Evolutionary conservation across 2,888 invertebrate species (phyloP).

Genomic region (Polyommatus icarus): DNA sequence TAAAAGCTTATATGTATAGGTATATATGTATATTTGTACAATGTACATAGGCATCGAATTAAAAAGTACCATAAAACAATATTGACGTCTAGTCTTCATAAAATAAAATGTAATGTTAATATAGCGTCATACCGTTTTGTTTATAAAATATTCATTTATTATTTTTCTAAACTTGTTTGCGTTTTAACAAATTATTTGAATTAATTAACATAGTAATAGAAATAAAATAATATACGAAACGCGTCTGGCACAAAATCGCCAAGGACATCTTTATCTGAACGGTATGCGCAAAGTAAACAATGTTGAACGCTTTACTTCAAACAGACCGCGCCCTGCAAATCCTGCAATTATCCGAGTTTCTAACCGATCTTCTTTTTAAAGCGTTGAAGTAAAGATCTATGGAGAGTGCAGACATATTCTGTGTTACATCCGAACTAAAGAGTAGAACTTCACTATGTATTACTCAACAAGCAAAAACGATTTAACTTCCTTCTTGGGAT

Average conservation of each 20-base stretch:
- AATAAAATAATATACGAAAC: conserved; percentile 56
- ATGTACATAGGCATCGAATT: not conserved
- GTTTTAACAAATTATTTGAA: conserved; percentile 20
- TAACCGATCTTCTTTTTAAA: not conserved
- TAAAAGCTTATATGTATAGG: too few relatives aligned
- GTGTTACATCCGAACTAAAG: not conserved
- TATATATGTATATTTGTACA: too few relatives aligned
- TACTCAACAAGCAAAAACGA: not conserved
- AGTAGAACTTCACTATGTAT: not conserved
- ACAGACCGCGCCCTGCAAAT: conserved; percentile 55
- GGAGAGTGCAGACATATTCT: not conserved
- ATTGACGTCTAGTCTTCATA: not conserved
- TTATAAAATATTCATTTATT: not conserved
- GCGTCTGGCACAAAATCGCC: conserved; percentile 67
- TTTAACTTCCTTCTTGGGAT: not conserved
- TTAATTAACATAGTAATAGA: conserved; percentile 51
- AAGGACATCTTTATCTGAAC: conserved; percentile 77
- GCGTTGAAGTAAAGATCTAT: not conserved
- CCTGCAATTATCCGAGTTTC: conserved; percentile 44
- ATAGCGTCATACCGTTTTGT: not conserved
- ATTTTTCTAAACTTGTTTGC: not conserved
- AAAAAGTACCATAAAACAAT: not conserved
- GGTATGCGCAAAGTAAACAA: conserved; percentile 76
- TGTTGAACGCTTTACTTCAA: conserved; percentile 64
- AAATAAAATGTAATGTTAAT: not conserved